These are phyloP conservation scores for Andrena minutula DNA, from an alignment of 2,888 invertebrate species.

Conservation along the genomic window DNA sequence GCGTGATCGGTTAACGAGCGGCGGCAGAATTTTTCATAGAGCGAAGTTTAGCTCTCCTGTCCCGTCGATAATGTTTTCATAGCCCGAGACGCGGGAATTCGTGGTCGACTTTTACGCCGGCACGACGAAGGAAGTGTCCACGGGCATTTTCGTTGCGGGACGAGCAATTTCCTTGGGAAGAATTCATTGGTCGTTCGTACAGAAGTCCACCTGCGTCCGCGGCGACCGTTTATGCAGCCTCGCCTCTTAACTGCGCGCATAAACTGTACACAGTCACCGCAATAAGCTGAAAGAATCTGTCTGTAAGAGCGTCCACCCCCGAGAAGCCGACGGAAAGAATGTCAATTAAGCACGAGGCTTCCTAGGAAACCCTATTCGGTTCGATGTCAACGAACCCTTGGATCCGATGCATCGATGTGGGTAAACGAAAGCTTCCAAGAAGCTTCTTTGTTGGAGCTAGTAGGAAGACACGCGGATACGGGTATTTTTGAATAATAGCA, in stretches of 20 bases:
- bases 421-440: neutral
- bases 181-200: slow-evolving; percentile 73
- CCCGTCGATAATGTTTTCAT: slow-evolving; percentile 45
- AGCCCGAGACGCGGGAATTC: slow-evolving; percentile 19
- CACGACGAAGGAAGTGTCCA: slow-evolving; percentile 64
- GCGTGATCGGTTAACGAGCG: slow-evolving; percentile 10
- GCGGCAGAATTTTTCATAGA: slow-evolving; percentile 20
- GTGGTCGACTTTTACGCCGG: slow-evolving; percentile 53
- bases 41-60: slow-evolving; percentile 19
- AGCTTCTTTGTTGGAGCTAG: neutral
- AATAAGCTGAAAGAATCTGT: slow-evolving; percentile 63
- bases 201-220: slow-evolving; percentile 75
- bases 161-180: slow-evolving; percentile 70
- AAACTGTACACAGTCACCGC: slow-evolving; percentile 65
- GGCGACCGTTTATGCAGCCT: slow-evolving; percentile 61
- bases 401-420: neutral
- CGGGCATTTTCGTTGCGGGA: slow-evolving; percentile 57
- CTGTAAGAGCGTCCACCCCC: slow-evolving; percentile 10
- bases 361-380: neutral
- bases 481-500: too few relatives aligned
- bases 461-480: too few relatives aligned
- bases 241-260: slow-evolving; percentile 62
- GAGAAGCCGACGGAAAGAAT: neutral
- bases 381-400: neutral
- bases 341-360: neutral